Evolutionary conservation across 2,797 vertebrate genomes (phyloP), one percentile per base, ranked within the genome.

Genomic region (Eutrigla gurnardus): DNA sequence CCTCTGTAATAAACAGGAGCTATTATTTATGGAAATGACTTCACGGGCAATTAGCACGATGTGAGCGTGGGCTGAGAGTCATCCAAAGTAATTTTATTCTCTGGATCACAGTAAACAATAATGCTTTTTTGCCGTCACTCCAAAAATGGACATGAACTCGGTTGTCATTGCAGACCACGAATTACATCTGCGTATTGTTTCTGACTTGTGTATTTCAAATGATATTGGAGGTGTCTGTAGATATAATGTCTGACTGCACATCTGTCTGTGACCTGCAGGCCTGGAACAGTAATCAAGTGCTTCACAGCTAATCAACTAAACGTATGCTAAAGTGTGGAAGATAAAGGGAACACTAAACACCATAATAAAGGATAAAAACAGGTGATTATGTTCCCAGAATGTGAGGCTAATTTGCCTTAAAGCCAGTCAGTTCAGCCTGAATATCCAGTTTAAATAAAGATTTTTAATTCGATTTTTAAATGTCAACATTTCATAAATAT

Each of bases 11-110:
- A 85, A 92, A 86, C 82, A 75, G 68, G 60, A 86, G 81, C 55
- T 83, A 76, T 92, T 91, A 91, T 91, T 92, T 88, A 92, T 89
- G 89, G 86, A 91, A 93, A 93, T 91, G 33, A 74, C 84, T 89
- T 89, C 85, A 90, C 70, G 78, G 78, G 70, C 75, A 93, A 92
- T 94, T 93, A 91, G 81, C 67, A 49, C 76, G 79, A 86, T 81
- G 75, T 64, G 65, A 81, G 78, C 18, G 52, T 81, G 73, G 86
- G 85, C 65, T 73, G 82, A 77, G 73, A 73, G 81, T 82, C 77
- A 77, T 75, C 69, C 25, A 79, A 74, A 77, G 77, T 69, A 57
- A 80, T 85, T 80, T 72, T 50, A 65, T 75, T 86, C 86, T 84
- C 54, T 73, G 50, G 82, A 75, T 87, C 70, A 70, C 39, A 55